Conservation (phyloP, 2,888 invertebrate species). For the Neoascia interrupta region DNA sequence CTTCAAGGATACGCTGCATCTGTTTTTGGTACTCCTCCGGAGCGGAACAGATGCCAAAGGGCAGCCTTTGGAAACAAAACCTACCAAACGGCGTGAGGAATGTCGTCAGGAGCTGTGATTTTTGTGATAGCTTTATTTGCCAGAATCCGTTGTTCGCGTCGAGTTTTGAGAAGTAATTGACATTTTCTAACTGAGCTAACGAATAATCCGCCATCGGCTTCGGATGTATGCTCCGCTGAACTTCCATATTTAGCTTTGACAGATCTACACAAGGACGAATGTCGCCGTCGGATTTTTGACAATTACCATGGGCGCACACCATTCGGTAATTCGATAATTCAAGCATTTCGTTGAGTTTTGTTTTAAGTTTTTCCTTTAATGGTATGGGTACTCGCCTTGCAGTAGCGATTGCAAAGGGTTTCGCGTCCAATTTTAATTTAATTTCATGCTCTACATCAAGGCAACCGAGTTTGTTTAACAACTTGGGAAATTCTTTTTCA, state of each 20-base stretch:
- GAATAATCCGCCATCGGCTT: constrained; percentile 70
- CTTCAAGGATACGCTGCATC: constrained; percentile 26
- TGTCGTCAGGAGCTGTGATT: constrained; percentile 17
- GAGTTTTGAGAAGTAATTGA: constrained; percentile 70
- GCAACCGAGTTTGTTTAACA: constrained; percentile 11
- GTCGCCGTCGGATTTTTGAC: constrained; percentile 8
- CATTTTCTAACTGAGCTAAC: constrained; percentile 60
- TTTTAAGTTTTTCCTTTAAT: constrained; percentile 9
- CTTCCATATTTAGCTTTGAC: neutral
- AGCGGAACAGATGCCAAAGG: constrained; percentile 45
- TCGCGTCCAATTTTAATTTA: neutral
- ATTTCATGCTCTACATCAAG: constrained; percentile 12
- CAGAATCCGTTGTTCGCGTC: constrained; percentile 63
- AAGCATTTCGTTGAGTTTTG: constrained; percentile 4
- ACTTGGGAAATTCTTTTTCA: constrained; percentile 6
- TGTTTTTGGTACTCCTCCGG: constrained; percentile 44
- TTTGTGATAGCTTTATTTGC: constrained; percentile 35
- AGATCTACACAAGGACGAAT: constrained; percentile 24
- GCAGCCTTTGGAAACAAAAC: constrained; percentile 34
- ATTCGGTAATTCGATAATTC: constrained; percentile 7
- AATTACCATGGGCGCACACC: constrained; percentile 12
- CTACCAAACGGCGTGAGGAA: constrained; percentile 54
- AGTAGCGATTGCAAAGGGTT: constrained; percentile 8
- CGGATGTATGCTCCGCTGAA: constrained; percentile 43
- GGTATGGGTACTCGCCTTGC: constrained; percentile 16